Evolutionary conservation across 2,888 invertebrate species (phyloP).

Genomic region (Drosophila anceps): DNA sequence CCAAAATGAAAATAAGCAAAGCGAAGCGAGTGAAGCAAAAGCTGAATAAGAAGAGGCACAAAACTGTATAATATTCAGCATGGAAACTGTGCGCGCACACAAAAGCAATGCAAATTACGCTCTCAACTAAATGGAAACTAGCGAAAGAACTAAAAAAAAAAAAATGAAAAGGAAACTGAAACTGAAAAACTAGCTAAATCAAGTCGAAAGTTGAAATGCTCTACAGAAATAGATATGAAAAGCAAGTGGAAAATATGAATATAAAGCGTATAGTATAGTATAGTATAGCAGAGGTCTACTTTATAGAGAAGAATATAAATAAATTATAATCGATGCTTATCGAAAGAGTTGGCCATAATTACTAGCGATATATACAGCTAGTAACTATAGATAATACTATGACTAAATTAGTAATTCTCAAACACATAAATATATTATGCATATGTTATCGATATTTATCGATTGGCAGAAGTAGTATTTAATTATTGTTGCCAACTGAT

Average conservation of each 20-base stretch:
- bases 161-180: not conserved
- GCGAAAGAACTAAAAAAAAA: slow-evolving; percentile 2
- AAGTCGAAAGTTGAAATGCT: slow-evolving; percentile 5
- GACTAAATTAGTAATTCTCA: not conserved
- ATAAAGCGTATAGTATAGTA: no score
- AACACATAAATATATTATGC: no score
- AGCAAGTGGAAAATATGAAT: not conserved
- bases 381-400: not conserved
- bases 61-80: slow-evolving; percentile 48
- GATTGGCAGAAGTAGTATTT: not conserved
- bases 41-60: slow-evolving; percentile 14
- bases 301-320: not conserved
- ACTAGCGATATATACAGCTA: not conserved
- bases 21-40: slow-evolving; percentile 22
- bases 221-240: not conserved
- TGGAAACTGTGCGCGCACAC: slow-evolving; percentile 25
- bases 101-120: slow-evolving; percentile 48
- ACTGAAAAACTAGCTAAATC: not conserved
- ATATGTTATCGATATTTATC: not conserved
- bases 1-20: slow-evolving; percentile 65
- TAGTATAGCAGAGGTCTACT: not conserved
- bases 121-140: slow-evolving; percentile 48
- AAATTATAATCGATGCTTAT: not conserved
- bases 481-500: not conserved
- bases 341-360: not conserved